Evolutionary conservation across 1,140 invertebrate species (phyloP).

Genomic region (Aphis craccivora): DNA sequence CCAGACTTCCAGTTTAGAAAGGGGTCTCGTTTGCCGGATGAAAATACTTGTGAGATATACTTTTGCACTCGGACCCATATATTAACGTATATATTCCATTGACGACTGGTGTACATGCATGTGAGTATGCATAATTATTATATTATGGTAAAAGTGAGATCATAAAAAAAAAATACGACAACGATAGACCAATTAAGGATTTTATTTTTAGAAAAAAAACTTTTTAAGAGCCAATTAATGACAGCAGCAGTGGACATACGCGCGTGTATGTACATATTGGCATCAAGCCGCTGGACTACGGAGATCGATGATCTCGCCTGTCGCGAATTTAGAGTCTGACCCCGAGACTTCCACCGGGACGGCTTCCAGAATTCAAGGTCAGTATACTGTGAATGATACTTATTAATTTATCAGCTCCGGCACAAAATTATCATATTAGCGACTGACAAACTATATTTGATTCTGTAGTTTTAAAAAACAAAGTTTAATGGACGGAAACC

Average conservation of each 20-base stretch:
- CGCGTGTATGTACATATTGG: background rate
- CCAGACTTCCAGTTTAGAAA: background rate
- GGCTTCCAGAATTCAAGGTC: slow-evolving; percentile 45
- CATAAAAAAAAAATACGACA: background rate
- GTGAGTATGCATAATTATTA: background rate
- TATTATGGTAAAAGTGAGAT: slow-evolving; percentile 36
- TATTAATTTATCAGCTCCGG: background rate
- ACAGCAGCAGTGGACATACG: background rate
- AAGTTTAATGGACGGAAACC: background rate
- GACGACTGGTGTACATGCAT: background rate
- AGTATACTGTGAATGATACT: background rate
- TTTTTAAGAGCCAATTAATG: slow-evolving; percentile 38
- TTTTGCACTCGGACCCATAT: background rate
- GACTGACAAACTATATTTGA: background rate
- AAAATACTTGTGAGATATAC: slow-evolving; percentile 2
- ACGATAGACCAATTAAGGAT: slow-evolving; percentile 48
- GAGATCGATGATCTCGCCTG: slow-evolving; percentile 30
- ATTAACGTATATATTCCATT: background rate
- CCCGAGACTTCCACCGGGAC: slow-evolving; percentile 15
- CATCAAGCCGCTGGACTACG: slow-evolving; percentile 37
- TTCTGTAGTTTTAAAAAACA: background rate
- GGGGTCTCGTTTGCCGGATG: background rate
- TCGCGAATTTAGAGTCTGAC: slow-evolving; percentile 24
- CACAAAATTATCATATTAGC: background rate
- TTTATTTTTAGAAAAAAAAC: slow-evolving; percentile 52